Percentiles rank a stretch among this genome's conserved stretches.
Evolutionary conservation across 2,797 vertebrate genomes (phyloP).

Genomic region (Syngnathus rostellatus): DNA sequence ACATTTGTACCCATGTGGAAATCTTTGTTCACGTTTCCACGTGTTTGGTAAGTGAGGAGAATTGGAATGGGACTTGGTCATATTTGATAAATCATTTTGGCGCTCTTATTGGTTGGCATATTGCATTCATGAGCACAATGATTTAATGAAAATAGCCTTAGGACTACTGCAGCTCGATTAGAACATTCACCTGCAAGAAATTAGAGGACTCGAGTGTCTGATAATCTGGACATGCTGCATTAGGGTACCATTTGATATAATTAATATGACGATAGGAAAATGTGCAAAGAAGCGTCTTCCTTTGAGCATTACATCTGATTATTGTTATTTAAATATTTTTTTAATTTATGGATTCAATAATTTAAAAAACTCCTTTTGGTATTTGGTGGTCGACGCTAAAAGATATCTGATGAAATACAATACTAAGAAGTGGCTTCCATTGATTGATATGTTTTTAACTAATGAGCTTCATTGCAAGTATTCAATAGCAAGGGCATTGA

Average conservation of each 20-base stretch:
- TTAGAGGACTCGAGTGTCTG: slow-evolving; percentile 75
- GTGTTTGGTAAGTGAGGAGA: slow-evolving; percentile 54
- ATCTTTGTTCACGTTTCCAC: slow-evolving; percentile 53
- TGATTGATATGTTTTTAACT: slow-evolving; percentile 53
- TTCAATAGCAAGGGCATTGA: slow-evolving; percentile 61
- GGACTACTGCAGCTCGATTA: slow-evolving; percentile 78
- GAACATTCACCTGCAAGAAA: slow-evolving; percentile 75
- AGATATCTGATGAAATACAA: slow-evolving; percentile 57
- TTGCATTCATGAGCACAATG: slow-evolving; percentile 70
- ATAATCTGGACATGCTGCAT: slow-evolving; percentile 72
- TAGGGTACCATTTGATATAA: slow-evolving; percentile 64
- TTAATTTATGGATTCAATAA: background rate
- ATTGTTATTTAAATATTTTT: background rate
- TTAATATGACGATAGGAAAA: slow-evolving; percentile 55
- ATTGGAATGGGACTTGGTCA: slow-evolving; percentile 56
- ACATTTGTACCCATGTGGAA: background rate
- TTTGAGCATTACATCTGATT: background rate
- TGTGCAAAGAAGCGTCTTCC: background rate
- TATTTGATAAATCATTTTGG: slow-evolving; percentile 65
- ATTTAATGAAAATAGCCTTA: slow-evolving; percentile 73
- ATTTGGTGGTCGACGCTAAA: slow-evolving; percentile 10
- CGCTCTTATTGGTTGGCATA: slow-evolving; percentile 63
- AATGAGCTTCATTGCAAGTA: slow-evolving; percentile 62
- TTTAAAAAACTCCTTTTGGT: background rate
- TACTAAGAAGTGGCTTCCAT: slow-evolving; percentile 49